Conservation (phyloP, 2,113 vertebrate genomes). For the Podiceps cristatus region DNA sequence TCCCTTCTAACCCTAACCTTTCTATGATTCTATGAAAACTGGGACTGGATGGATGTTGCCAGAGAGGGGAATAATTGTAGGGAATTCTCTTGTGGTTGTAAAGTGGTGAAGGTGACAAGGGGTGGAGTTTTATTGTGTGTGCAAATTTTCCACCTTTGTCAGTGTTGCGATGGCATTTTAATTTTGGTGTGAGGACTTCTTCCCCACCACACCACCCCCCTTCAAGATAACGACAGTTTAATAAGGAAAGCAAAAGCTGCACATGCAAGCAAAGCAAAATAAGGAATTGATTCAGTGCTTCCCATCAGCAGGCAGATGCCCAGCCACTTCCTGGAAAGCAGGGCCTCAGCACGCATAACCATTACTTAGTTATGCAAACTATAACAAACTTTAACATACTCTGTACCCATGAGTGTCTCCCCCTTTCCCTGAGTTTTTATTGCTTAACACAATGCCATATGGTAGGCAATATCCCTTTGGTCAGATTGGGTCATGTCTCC, state of each 20-base stretch:
- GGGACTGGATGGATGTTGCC: not conserved
- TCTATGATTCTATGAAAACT: not conserved
- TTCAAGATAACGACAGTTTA: not conserved
- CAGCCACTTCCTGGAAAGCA: not conserved
- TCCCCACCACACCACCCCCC: accelerated
- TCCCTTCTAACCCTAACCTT: no score
- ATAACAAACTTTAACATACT: not conserved
- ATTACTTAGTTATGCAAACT: not conserved
- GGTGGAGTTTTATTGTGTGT: accelerated
- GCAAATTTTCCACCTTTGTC: not conserved
- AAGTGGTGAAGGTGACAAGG: not conserved
- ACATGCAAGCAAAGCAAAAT: not conserved
- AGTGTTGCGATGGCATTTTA: not conserved
- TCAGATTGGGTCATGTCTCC: not conserved
- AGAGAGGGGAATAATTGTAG: not conserved
- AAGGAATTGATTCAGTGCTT: not conserved
- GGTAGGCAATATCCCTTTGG: not conserved
- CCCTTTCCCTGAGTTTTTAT: not conserved
- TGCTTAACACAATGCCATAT: not conserved
- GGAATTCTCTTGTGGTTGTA: not conserved
- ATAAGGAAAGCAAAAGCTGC: not conserved
- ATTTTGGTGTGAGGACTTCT: not conserved
- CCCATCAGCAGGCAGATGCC: not conserved
- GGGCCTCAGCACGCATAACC: accelerated
- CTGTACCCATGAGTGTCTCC: not conserved